Evolutionary conservation across 2,888 invertebrate species (phyloP).

Genomic region (Erannis defoliaria): DNA sequence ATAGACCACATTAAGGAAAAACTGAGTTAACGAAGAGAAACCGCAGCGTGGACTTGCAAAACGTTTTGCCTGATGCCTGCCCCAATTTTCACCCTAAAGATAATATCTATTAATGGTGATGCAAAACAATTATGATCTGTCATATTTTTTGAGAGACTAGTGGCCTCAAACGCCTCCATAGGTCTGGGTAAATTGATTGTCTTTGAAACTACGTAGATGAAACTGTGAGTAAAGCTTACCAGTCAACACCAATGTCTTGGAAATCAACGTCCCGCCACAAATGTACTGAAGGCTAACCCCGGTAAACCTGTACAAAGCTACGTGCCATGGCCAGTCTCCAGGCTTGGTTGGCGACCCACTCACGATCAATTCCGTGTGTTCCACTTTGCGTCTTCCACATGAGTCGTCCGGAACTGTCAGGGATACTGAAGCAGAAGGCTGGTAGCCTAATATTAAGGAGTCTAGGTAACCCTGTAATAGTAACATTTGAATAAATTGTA

Average conservation of each 20-base stretch:
- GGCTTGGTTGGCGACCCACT: slow-evolving; percentile 62
- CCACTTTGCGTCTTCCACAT: slow-evolving; percentile 63
- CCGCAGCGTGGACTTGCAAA: no score
- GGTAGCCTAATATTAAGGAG: slow-evolving; percentile 32
- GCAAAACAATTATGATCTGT: no score
- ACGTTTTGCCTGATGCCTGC: no score
- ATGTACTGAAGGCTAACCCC: slow-evolving; percentile 56
- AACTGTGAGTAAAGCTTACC: slow-evolving; percentile 52
- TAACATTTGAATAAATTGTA: no score
- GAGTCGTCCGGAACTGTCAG: slow-evolving; percentile 44
- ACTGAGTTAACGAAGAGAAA: no score
- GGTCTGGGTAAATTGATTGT: no score
- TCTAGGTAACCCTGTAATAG: slow-evolving; percentile 52
- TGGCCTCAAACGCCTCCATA: no score
- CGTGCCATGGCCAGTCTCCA: slow-evolving; percentile 79
- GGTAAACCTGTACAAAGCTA: slow-evolving; percentile 60
- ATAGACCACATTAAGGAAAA: no score
- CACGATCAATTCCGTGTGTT: slow-evolving; percentile 64
- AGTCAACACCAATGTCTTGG: slow-evolving; percentile 62
- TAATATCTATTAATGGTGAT: no score
- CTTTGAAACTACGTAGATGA: no score
- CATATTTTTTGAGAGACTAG: no score
- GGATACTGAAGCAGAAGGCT: slow-evolving; percentile 49
- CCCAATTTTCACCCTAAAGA: no score
- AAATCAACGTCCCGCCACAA: slow-evolving; percentile 71